phyloP scores from a whole-genome alignment of 2,888 invertebrate genomes.

The Cenopis cana region DNA sequence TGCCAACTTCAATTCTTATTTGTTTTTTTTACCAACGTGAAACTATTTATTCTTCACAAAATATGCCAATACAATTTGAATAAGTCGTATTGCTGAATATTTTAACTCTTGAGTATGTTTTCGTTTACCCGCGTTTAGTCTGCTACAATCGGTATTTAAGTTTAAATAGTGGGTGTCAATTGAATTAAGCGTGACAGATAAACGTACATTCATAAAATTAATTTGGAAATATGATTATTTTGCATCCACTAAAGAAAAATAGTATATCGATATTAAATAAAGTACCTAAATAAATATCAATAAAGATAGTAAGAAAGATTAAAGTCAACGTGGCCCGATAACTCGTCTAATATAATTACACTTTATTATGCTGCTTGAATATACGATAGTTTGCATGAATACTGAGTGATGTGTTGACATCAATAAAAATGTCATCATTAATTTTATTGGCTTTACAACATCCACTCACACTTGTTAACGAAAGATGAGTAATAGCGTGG shows the following conservation, averaged over 20 bases:
- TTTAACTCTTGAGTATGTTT: background rate
- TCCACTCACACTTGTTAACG: slow-evolving; percentile 37
- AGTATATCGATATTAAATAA: background rate
- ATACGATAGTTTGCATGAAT: slow-evolving; percentile 45
- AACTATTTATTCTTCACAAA: slow-evolving; percentile 29
- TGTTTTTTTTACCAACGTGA: slow-evolving; percentile 27
- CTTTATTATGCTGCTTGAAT: slow-evolving; percentile 48
- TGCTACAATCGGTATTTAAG: background rate
- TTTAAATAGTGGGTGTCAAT: background rate
- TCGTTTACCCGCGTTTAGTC: background rate
- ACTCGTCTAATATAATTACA: slow-evolving; percentile 49
- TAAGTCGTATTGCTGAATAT: background rate
- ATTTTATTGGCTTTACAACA: slow-evolving; percentile 42
- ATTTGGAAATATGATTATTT: background rate
- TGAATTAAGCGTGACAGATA: background rate
- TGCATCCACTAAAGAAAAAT: background rate
- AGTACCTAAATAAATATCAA: slow-evolving; percentile 6
- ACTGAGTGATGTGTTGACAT: slow-evolving; percentile 53
- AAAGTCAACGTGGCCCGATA: slow-evolving; percentile 31
- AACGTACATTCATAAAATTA: background rate
- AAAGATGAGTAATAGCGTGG: slow-evolving; percentile 36
- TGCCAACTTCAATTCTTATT: slow-evolving; percentile 37
- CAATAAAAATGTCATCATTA: slow-evolving; percentile 48
- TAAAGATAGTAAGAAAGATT: slow-evolving; percentile 23
- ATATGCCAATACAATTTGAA: slow-evolving; percentile 22